phyloP scores from a whole-genome alignment of 2,113 vertebrate species.

The Istiophorus platypterus region DNA sequence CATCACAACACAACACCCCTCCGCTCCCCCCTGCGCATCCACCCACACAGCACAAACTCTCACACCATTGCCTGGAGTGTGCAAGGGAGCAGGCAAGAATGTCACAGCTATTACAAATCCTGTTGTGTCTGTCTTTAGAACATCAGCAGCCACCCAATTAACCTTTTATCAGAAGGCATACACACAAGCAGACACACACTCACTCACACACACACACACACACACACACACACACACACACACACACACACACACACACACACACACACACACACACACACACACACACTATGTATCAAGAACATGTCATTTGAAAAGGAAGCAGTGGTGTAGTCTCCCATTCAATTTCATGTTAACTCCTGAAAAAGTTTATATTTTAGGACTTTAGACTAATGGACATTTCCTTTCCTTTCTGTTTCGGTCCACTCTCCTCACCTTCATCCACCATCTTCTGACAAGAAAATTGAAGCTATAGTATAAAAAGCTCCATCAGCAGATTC shows the following conservation, averaged over 20 bases:
- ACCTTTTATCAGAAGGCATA: slow-evolving; percentile 68
- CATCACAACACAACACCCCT: slow-evolving; percentile 31
- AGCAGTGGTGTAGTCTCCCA: slow-evolving; percentile 1
- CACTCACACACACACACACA: slow-evolving; percentile 3
- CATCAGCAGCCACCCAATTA: slow-evolving; percentile 78
- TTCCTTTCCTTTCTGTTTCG: slow-evolving; percentile 4
- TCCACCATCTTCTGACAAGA: background rate
- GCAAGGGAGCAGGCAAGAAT: slow-evolving; percentile 61
- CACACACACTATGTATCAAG: slow-evolving; percentile 13
- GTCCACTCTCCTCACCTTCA: slow-evolving; percentile 1
- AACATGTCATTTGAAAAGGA: slow-evolving; percentile 39
- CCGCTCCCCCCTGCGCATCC: slow-evolving; percentile 3
- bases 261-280: background rate
- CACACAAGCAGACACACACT: background rate
- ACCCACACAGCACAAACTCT: slow-evolving; percentile 44
- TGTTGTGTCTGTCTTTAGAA: slow-evolving; percentile 73
- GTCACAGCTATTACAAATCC: slow-evolving; percentile 75
- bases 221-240: background rate
- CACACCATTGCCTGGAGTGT: slow-evolving; percentile 61
- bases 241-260: background rate
- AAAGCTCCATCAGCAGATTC: background rate
- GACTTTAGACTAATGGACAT: slow-evolving; percentile 21
- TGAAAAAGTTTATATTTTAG: slow-evolving; percentile 23
- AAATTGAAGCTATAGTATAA: background rate
- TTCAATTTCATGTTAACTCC: slow-evolving; percentile 35